phyloP scores from a whole-genome alignment of 2,888 invertebrate species.

The Polymixis flavicincta region DNA sequence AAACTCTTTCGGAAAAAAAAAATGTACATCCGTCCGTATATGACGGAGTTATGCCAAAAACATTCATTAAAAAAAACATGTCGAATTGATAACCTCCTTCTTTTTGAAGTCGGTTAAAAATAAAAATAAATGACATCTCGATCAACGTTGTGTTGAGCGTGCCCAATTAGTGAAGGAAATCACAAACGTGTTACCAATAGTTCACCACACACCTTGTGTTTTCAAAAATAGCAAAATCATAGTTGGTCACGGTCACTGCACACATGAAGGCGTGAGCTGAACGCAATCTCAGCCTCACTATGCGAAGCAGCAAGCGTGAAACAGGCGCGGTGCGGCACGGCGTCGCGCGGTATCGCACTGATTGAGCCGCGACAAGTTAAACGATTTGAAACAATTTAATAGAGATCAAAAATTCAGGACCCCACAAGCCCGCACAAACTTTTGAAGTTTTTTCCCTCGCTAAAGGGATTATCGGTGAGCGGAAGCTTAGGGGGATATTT shows the following conservation, averaged over 20 bases:
- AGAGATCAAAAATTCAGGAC: slow-evolving; percentile 90
- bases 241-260: slow-evolving; percentile 44
- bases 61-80: too few species aligned
- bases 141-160: neutral
- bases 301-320: slow-evolving; percentile 82
- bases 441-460: slow-evolving; percentile 90
- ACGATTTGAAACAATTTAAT: slow-evolving; percentile 91
- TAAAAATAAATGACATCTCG: too few species aligned
- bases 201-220: neutral
- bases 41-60: too few species aligned
- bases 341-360: slow-evolving; percentile 74
- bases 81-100: too few species aligned
- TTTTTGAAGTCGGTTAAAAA: too few species aligned
- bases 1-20: too few species aligned
- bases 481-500: slow-evolving; percentile 87
- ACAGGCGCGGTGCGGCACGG: slow-evolving; percentile 63
- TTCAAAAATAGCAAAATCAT: slow-evolving; percentile 29
- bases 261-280: slow-evolving; percentile 56
- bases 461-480: slow-evolving; percentile 89
- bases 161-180: neutral
- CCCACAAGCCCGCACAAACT: slow-evolving; percentile 89
- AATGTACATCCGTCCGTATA: too few species aligned
- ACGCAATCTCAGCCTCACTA: slow-evolving; percentile 76
- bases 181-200: neutral
- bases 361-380: slow-evolving; percentile 91